A percentile compares a stretch with the other conserved stretches of the same genome.
phyloP scores from a whole-genome alignment of 2,113 vertebrate genomes.

The Varanus salvator region DNA sequence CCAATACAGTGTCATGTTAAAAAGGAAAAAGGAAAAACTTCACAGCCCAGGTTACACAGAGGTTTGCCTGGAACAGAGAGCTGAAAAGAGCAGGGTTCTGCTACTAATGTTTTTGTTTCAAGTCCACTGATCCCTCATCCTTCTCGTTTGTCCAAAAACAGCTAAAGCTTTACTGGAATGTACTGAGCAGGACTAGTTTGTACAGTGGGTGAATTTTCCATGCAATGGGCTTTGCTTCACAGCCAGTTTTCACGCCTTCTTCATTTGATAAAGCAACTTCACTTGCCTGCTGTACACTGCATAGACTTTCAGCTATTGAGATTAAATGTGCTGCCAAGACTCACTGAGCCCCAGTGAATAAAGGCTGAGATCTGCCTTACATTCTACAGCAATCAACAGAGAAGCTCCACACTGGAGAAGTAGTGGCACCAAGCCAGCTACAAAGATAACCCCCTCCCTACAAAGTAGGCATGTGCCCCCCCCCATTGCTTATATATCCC shows the following conservation, averaged over 20 bases:
- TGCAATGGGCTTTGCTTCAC: neutral
- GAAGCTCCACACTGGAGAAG: slow-evolving; percentile 60
- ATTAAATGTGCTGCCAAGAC: slow-evolving; percentile 41
- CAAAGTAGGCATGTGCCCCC: neutral
- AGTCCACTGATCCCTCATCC: neutral
- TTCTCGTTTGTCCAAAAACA: slow-evolving; percentile 26
- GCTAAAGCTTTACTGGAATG: slow-evolving; percentile 21
- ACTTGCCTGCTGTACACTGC: neutral
- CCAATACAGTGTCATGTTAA: slow-evolving; percentile 47
- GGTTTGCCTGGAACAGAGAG: neutral
- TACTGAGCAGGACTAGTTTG: slow-evolving; percentile 34
- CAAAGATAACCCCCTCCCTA: slow-evolving; percentile 50
- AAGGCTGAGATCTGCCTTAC: slow-evolving; percentile 24
- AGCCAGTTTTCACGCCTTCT: slow-evolving; percentile 10
- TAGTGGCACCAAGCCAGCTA: slow-evolving; percentile 67
- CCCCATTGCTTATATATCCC: slow-evolving; percentile 23
- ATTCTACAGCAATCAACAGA: slow-evolving; percentile 34
- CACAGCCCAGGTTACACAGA: accelerated
- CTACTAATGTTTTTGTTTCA: slow-evolving; percentile 22
- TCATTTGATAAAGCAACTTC: slow-evolving; percentile 24
- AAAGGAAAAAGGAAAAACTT: slow-evolving; percentile 1
- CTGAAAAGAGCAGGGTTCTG: slow-evolving; percentile 8
- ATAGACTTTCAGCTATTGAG: slow-evolving; percentile 25
- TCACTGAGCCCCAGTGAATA: slow-evolving; percentile 43
- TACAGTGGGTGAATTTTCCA: slow-evolving; percentile 14